Conservation (phyloP, 2,888 invertebrate species). For the Zeuzera pyrina region DNA sequence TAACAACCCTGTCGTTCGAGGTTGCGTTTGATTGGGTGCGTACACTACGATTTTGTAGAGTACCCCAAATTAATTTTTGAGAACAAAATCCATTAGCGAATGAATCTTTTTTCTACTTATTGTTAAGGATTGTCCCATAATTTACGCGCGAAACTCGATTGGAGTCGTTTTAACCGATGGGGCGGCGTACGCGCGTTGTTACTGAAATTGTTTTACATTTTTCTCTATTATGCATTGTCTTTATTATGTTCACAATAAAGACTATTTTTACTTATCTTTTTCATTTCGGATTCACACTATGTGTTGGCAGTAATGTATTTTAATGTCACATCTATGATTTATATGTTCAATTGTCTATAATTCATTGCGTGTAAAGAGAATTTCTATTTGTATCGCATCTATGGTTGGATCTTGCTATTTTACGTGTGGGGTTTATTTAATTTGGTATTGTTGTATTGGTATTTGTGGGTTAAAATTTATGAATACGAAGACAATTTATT, state of each 20-base stretch:
- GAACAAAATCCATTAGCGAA: slow-evolving; percentile 71
- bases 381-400: slow-evolving; percentile 55
- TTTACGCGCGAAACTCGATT: slow-evolving; percentile 65
- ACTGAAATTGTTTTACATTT: background rate
- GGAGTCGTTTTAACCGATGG: slow-evolving; percentile 60
- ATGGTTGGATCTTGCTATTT: slow-evolving; percentile 51
- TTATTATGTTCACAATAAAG: too few species aligned
- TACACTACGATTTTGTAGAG: slow-evolving; percentile 53
- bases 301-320: slow-evolving; percentile 40
- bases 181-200: slow-evolving; percentile 48
- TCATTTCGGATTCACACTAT: too few species aligned
- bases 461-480: slow-evolving; percentile 55
- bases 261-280: too few species aligned
- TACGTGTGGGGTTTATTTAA: slow-evolving; percentile 60
- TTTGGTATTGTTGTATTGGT: slow-evolving; percentile 37
- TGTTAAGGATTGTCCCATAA: slow-evolving; percentile 67
- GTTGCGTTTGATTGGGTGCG: slow-evolving; percentile 53
- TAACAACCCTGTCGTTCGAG: slow-evolving; percentile 27
- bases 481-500: slow-evolving; percentile 9
- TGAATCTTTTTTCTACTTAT: slow-evolving; percentile 54
- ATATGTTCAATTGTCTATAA: slow-evolving; percentile 64
- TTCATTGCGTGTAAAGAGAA: slow-evolving; percentile 63
- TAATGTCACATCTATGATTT: slow-evolving; percentile 69
- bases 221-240: too few species aligned
- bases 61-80: slow-evolving; percentile 71